Base-by-base conservation (phyloP, 2,797 vertebrate species). In the Acipenser ruthenus region DNA sequence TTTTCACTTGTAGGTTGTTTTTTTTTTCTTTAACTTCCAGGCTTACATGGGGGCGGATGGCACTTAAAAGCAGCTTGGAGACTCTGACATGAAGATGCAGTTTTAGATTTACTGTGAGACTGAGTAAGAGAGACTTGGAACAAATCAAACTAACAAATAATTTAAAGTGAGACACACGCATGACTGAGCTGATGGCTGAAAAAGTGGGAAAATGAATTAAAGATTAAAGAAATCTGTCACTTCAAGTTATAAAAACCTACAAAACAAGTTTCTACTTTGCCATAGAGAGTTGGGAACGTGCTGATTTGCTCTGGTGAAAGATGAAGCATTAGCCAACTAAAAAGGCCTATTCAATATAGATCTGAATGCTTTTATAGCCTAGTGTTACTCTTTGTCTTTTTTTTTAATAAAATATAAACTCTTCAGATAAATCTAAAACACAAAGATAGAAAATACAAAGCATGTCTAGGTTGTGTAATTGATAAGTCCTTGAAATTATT, bases 171-270 rank as follows among this genome's bases (percentile, higher is more conserved):
- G 83, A 71, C 87, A 82, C 87, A 93, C 74, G 90, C 92, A 90
- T 73, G 85, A 84, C 83, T 92, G 92, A 89, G 82, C 93, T 94
- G 92, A 94, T 92, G 89, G 91, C 83, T 79, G 84, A 86, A 83
- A 87, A 92, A 92, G 91, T 92, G 91, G 92, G 90, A 91, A 94
- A 92, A 88, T 86, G 84, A 89, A 91, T 89, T 82, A 93, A 93
- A 93, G 89, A 89, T 92, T 92, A 79, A 86, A 87, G 86, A 88
- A 90, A 87, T 90, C 90, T 93, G 93, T 94, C 93, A 89, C 91
- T 93, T 89, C 78, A 61, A 80, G 89, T 94, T 92, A 86, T 84
- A 79, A 81, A 87, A 89, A 90, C 83, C 83, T 67, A 89, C 88
- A 84, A 85, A 89, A 87, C 89, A 84, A 86, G 87, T 90, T 88